A percentile compares a stretch with the other conserved stretches of the same genome.
These are phyloP conservation scores for Caradrina kadenii DNA, from an alignment of 2,888 invertebrate genomes.

Conservation along the genomic window DNA sequence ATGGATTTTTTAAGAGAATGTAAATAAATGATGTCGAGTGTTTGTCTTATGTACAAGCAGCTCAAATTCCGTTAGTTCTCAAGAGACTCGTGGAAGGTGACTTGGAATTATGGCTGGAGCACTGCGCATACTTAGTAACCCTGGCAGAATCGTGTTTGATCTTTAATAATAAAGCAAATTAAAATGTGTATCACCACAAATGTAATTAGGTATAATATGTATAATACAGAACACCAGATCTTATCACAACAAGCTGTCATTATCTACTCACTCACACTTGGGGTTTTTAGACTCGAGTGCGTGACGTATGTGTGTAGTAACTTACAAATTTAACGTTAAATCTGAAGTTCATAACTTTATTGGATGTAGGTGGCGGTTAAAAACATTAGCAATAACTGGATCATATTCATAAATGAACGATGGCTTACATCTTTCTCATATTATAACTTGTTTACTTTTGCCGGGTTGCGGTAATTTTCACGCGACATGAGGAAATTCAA, in stretches of 20 bases:
- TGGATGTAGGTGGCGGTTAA: constrained; percentile 11
- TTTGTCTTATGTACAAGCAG: neutral
- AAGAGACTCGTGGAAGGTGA: neutral
- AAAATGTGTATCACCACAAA: neutral
- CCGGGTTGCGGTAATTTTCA: constrained; percentile 56
- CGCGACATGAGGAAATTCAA: constrained; percentile 61
- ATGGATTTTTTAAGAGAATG: constrained; percentile 13
- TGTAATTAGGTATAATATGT: neutral
- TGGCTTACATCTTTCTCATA: constrained; percentile 41
- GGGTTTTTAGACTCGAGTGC: neutral
- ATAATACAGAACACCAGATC: constrained; percentile 7
- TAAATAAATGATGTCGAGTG: constrained; percentile 19
- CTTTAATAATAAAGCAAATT: neutral
- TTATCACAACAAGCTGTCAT: neutral
- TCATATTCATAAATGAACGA: constrained; percentile 39
- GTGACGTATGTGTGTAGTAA: neutral
- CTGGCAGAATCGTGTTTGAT: neutral
- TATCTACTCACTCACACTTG: neutral
- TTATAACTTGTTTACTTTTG: constrained; percentile 37
- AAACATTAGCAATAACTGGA: constrained; percentile 30
- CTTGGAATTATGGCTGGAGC: neutral
- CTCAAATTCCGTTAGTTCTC: neutral
- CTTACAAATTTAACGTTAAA: constrained; percentile 5
- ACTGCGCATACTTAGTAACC: neutral
- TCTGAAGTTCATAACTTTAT: constrained; percentile 27